Evolutionary conservation across 2,113 vertebrate genomes (phyloP), one percentile per base, ranked within the genome.

Genomic region (Ictalurus punctatus): DNA sequence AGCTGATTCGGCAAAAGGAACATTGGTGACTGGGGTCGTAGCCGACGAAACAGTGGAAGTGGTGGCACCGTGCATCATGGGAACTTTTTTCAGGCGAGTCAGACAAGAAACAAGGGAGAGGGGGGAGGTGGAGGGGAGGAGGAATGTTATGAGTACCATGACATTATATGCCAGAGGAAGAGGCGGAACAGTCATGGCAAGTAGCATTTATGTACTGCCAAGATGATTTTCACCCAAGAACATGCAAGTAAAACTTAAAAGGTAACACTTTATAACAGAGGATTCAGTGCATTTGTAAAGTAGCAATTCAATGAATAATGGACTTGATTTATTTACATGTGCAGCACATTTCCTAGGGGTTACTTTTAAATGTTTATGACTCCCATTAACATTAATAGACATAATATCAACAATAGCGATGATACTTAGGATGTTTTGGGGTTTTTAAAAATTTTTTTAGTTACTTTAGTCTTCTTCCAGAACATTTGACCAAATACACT

Each of bases 1-100:
- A 93, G 98, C 95, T 93, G 97, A 95, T 97, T 98, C 97, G 96
- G 97, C 96, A 96, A 97, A 99, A 95, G 97, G 97, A 95, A 98
- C 95, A 97, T 96, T 99, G 97, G 97, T 96, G 96, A 97, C 97
- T 95, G 97, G 96, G 96, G 97, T 95, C 96, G 98, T 96, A 96
- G 97, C 97, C 96, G 98, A 97, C 96, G 98, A 97, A 96, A 99
- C 96, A 97, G 97, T 97, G 96, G 97, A 96, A 96, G 97, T 96
- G 96, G 97, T 96, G 97, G 97, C 97, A 97, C 97, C 96, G 97
- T 98, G 98, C 97, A 99, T 98, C 98, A 99, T 97, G 97, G 98
- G 96, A 96, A 99, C 98, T 99, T 98, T 98, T 97, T 96, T 97
- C 95, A 92, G 95, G 94, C 93, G 93, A 92, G 91, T 95, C 93